Percentiles rank a stretch among this genome's conserved stretches.
phyloP scores from a whole-genome alignment of 2,113 vertebrate genomes.

The Melierax canorus region DNA sequence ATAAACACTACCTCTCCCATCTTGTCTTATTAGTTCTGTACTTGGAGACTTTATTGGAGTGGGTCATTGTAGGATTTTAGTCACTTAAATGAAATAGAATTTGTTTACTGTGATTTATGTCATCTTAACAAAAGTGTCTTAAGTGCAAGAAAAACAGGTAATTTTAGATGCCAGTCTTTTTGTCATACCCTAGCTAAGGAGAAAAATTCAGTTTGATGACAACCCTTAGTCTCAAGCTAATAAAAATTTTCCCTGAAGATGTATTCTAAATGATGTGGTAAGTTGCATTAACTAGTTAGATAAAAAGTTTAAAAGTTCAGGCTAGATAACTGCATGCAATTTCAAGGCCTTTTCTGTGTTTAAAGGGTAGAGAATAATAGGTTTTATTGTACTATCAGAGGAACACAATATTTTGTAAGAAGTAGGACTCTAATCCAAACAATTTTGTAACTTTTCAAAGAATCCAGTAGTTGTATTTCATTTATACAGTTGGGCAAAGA shows the following conservation, averaged over 20 bases:
- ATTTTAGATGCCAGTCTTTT: not conserved
- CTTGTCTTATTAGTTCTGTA: not conserved
- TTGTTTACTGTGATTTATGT: not conserved
- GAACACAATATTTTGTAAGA: not conserved
- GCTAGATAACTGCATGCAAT: not conserved
- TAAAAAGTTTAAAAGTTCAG: not conserved
- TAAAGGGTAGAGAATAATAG: not conserved
- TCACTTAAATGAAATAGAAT: not conserved
- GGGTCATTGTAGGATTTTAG: not conserved
- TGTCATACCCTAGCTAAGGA: not conserved
- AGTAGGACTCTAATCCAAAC: not conserved
- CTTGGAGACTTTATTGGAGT: not conserved
- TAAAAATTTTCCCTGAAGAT: not conserved
- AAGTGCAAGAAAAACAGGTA: not conserved
- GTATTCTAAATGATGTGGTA: not conserved
- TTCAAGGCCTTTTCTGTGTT: not conserved
- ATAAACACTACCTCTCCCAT: not conserved
- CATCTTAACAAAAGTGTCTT: not conserved
- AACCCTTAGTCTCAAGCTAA: not conserved
- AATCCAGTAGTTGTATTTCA: not conserved
- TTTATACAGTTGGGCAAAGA: not conserved
- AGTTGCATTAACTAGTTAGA: not conserved
- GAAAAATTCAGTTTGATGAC: not conserved
- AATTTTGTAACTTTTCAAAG: not conserved
- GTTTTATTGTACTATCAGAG: not conserved